Percentiles rank a stretch among this genome's conserved stretches.
Conservation (phyloP, 2,113 vertebrate genomes). For the Acrocephalus kingi region DNA sequence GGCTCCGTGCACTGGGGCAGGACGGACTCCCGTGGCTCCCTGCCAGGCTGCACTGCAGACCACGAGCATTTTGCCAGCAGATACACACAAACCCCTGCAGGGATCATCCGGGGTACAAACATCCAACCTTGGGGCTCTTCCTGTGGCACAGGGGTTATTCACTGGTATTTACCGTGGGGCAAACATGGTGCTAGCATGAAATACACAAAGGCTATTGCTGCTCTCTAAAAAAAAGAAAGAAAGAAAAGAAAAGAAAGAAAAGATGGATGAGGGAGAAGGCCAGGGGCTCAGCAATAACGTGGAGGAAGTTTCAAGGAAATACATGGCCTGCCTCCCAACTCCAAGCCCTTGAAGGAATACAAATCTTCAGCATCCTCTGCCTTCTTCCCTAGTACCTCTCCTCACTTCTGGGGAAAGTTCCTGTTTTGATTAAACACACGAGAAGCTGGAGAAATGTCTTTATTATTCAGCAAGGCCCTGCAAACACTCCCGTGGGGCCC, state of each 20-base stretch:
- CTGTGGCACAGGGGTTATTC: no score
- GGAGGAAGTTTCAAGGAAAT: neutral
- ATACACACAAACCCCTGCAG: neutral
- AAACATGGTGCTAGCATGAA: neutral
- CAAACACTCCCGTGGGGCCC: neutral
- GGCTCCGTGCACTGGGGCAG: accelerated
- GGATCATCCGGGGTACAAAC: neutral
- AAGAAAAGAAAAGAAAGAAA: neutral
- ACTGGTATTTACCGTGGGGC: neutral
- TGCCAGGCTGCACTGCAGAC: neutral
- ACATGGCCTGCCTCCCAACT: neutral
- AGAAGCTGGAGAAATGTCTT: neutral
- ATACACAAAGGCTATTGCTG: neutral
- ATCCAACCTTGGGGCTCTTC: neutral
- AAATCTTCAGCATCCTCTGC: neutral
- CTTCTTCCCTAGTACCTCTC: neutral
- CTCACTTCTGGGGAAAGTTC: neutral
- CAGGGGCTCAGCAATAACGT: accelerated
- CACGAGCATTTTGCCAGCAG: neutral
- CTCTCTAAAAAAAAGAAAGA: neutral
- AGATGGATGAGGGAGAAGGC: neutral
- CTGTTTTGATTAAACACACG: neutral
- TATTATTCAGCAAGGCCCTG: conserved; percentile 1
- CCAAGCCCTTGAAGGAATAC: neutral
- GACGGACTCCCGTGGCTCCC: neutral